phyloP scores from a whole-genome alignment of 1,140 invertebrate species.

The Pseudomyrmex dendroicus region DNA sequence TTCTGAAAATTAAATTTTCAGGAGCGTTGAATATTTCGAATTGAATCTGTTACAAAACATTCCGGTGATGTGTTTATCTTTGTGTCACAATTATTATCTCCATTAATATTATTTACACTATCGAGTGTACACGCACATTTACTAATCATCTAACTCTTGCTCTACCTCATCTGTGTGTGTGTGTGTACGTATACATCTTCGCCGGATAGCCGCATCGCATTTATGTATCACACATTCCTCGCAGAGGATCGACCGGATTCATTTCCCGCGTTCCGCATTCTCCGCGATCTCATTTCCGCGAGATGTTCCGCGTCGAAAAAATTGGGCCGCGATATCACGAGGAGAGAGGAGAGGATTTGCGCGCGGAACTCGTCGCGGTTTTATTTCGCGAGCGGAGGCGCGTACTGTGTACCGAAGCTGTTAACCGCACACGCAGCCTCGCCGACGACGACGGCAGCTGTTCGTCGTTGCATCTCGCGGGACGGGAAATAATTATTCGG shows the following conservation, averaged over 20 bases:
- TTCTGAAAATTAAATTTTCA: conserved; percentile 33
- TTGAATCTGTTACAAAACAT: neutral
- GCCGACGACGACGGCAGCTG: neutral
- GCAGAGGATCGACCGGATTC: neutral
- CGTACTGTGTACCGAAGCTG: neutral
- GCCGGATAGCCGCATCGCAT: neutral
- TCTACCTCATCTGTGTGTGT: too few species aligned
- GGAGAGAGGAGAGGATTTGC: too few species aligned
- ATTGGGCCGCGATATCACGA: neutral
- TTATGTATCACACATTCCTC: neutral
- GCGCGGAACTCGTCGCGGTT: neutral
- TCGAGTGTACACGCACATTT: neutral
- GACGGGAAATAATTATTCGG: conserved; percentile 63
- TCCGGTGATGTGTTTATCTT: neutral
- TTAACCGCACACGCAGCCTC: conserved; percentile 47
- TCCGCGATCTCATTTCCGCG: neutral
- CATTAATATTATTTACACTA: neutral
- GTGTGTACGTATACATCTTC: neutral
- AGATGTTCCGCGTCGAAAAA: conserved; percentile 4
- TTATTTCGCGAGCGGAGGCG: neutral
- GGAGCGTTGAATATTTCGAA: conserved; percentile 34
- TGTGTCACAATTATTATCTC: neutral
- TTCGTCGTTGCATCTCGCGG: conserved; percentile 52
- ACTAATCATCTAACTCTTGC: too few species aligned
- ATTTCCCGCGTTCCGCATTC: neutral